phyloP scores from a whole-genome alignment of 2,113 vertebrate species.

The Ia io region DNA sequence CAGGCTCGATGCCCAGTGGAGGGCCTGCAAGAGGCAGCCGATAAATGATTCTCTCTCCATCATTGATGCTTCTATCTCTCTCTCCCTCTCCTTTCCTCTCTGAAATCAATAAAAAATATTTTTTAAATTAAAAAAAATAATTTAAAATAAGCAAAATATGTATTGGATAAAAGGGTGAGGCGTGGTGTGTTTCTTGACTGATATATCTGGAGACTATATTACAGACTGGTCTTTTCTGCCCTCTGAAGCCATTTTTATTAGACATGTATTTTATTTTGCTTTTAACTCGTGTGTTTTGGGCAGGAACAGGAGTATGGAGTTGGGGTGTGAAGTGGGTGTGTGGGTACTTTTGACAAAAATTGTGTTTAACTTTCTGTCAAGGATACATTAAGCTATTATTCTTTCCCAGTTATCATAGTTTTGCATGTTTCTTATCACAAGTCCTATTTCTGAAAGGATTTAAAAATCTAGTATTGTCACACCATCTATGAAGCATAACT shows the following conservation, averaged over 20 bases:
- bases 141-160: not conserved
- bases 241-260: not conserved
- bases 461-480: not conserved
- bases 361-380: not conserved
- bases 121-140: too few species aligned
- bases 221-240: not conserved
- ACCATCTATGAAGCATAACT: not conserved
- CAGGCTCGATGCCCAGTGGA: too few species aligned
- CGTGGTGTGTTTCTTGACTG: not conserved
- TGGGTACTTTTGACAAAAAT: not conserved
- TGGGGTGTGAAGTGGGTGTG: not conserved
- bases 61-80: too few species aligned
- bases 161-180: not conserved
- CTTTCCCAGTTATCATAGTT: not conserved
- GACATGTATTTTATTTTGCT: not conserved
- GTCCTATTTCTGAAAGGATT: constrained; percentile 8
- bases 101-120: too few species aligned
- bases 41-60: too few species aligned
- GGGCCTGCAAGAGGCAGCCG: too few species aligned
- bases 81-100: too few species aligned
- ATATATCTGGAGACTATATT: not conserved
- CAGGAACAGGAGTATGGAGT: not conserved
- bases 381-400: not conserved
- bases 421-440: not conserved
- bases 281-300: not conserved